Evolutionary conservation across 2,888 invertebrate genomes (phyloP), one percentile per base, ranked within the genome.

Genomic region (Xylocampa areola): DNA sequence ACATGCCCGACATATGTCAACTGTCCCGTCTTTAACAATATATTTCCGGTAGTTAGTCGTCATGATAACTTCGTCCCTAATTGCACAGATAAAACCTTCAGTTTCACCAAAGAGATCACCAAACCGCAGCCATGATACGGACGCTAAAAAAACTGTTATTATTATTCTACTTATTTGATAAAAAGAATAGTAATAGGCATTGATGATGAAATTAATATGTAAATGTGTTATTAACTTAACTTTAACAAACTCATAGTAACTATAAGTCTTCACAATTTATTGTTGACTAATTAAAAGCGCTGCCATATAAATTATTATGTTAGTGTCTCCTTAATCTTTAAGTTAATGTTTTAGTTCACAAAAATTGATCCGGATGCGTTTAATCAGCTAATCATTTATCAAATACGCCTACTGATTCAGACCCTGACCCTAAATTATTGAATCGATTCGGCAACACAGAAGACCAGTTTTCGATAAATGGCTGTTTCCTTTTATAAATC

Each of bases 391-490:
- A 41, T 51, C 29, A 47, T 61, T 52, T 50, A 58, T 36, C 32
- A 16, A 55, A 54, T 10, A 6, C 16, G 21, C 45, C 44, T 50
- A 54, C 43, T 35, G 23, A 43, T 14, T 7, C 4, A 11, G 58
- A 13, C 52, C 68, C 23, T 76, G 76, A 72, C 54, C 68, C 41
- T 44, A 59, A 39, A 55, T 14, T 21, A 54, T 16, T 55, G 11
- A 1, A 13, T 37, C 37, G 27, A 44, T 30, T 37, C 14, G 21
- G 13, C 14, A 25, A 40, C 13, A 39, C 37, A 32, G 32, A 23
- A 29, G 21, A 48, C 39, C 47, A 53, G 14, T 50, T 47, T 2
- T 37, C 69, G 48, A 60, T 60, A 41, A 39, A 65, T 40, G 14
- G 36, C 52, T 58, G 40, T 59, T 64, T 57, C 68, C 62, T 62